Conservation (phyloP, 2,797 vertebrate species). For the Pantherophis alleghaniensis region DNA sequence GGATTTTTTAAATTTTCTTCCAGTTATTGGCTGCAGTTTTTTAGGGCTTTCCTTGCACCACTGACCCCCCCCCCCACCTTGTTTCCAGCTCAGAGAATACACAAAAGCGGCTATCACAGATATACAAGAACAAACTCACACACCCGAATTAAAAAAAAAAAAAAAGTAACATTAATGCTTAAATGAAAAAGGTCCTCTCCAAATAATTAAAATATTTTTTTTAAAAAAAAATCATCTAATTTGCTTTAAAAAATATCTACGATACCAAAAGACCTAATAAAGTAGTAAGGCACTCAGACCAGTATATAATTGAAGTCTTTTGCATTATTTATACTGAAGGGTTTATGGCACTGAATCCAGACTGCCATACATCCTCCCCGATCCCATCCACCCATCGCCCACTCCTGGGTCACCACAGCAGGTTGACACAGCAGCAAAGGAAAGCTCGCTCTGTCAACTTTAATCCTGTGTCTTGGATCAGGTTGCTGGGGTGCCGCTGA, state of each 20-base stretch:
- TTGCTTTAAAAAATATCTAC: slow-evolving; percentile 66
- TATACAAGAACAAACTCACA: slow-evolving; percentile 72
- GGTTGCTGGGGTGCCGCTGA: not conserved
- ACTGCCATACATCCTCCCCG: slow-evolving; percentile 49
- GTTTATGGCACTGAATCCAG: slow-evolving; percentile 79
- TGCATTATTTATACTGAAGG: slow-evolving; percentile 65
- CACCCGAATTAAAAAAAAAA: slow-evolving; percentile 63
- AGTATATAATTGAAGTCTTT: slow-evolving; percentile 67
- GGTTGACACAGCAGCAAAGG: slow-evolving; percentile 29
- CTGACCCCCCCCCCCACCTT: slow-evolving; percentile 49
- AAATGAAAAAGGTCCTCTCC: slow-evolving; percentile 81
- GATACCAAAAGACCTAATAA: slow-evolving; percentile 83
- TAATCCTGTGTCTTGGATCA: slow-evolving; percentile 22
- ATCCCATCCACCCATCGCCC: slow-evolving; percentile 21
- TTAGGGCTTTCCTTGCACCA: slow-evolving; percentile 67
- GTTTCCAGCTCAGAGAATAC: slow-evolving; percentile 76
- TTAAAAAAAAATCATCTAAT: slow-evolving; percentile 69
- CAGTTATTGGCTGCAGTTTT: slow-evolving; percentile 80
- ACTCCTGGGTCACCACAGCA: slow-evolving; percentile 22
- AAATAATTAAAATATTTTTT: slow-evolving; percentile 78
- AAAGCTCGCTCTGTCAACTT: slow-evolving; percentile 57
- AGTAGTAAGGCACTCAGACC: slow-evolving; percentile 98
- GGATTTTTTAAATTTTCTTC: slow-evolving; percentile 77
- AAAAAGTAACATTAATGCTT: slow-evolving; percentile 80
- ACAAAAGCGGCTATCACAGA: slow-evolving; percentile 72